Evolutionary conservation across 2,113 vertebrate genomes (phyloP), one percentile per base, ranked within the genome.

Genomic region (Heterotis niloticus): DNA sequence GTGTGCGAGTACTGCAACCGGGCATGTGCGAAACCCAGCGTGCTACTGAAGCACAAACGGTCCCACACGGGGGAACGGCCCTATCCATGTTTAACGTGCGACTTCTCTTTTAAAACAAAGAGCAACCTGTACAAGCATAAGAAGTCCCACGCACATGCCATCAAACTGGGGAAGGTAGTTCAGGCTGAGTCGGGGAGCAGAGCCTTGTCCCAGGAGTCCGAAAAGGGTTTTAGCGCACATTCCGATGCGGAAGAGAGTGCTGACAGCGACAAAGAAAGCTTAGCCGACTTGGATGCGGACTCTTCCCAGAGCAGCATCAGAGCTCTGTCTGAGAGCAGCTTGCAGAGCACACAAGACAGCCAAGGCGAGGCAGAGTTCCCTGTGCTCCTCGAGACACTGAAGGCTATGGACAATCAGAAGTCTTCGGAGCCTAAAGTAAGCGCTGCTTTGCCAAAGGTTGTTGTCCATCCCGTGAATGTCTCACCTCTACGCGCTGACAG

Each of bases 61-160:
- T 99, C 98, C 74, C 98, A 99, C 89, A 99, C 98, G 0, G 98
- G 98, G 73, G 98, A 99, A 82, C 92, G 98, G 24, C 98, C 98
- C 0, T 99, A 99, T 82, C 98, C 97, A 28, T 99, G 98, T 83
- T 92, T 98, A 72, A 98, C 98, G 0, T 99, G 98, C 83, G 97
- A 96, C n/a, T 99, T 99, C 90, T 99, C 98, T 0, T 99, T 99
- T 88, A 99, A 99, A 90, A 99, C 98, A 81, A 99, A 99, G 91
- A 99, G 97, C 87, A 99, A 99, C 86, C 88, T 99, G 64, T 99
- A 99, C 87, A 99, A 99, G 94, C 98, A 99, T 94, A 99, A 98
- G 88, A 99, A 99, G 51, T 99, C 98, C 26, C 97, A 99, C n/a
- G 96, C 98, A 0, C 98, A 99, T 5, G 95, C 96, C 14, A 96